These are phyloP conservation scores for Mus spretus DNA, from an alignment of 2,797 vertebrate genomes.

Conservation along the genomic window DNA sequence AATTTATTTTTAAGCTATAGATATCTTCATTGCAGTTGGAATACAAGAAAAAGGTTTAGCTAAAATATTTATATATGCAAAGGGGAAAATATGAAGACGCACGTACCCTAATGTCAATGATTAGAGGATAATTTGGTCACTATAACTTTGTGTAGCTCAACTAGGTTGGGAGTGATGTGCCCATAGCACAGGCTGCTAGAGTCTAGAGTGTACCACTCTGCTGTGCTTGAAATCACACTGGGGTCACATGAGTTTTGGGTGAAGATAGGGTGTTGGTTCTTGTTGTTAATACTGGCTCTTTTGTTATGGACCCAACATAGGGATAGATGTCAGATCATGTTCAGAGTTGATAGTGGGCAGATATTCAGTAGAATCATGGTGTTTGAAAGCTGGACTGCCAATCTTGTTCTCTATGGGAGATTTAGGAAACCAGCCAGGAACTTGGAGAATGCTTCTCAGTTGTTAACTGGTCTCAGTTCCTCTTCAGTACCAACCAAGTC, in stretches of 20 bases:
- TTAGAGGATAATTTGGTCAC: slow-evolving; percentile 42
- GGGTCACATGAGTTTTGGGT: neutral
- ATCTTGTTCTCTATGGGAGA: slow-evolving; percentile 38
- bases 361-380: slow-evolving; percentile 18
- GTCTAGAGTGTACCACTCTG: neutral
- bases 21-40: neutral
- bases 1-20: slow-evolving; percentile 60
- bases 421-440: neutral
- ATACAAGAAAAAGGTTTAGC: neutral
- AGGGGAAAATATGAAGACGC: slow-evolving; percentile 24
- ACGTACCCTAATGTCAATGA: slow-evolving; percentile 3
- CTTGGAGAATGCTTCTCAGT: neutral
- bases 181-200: neutral
- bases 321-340: neutral
- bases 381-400: neutral
- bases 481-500: neutral
- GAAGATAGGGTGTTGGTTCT: neutral
- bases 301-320: slow-evolving; percentile 7
- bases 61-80: slow-evolving; percentile 35
- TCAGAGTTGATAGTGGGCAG: neutral
- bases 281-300: slow-evolving; percentile 1
- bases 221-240: neutral
- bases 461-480: neutral
- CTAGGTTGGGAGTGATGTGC: neutral
- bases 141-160: slow-evolving; percentile 8